Evolutionary conservation across 2,113 vertebrate genomes (phyloP), one percentile per base, ranked within the genome.

Genomic region (Chauna torquata): DNA sequence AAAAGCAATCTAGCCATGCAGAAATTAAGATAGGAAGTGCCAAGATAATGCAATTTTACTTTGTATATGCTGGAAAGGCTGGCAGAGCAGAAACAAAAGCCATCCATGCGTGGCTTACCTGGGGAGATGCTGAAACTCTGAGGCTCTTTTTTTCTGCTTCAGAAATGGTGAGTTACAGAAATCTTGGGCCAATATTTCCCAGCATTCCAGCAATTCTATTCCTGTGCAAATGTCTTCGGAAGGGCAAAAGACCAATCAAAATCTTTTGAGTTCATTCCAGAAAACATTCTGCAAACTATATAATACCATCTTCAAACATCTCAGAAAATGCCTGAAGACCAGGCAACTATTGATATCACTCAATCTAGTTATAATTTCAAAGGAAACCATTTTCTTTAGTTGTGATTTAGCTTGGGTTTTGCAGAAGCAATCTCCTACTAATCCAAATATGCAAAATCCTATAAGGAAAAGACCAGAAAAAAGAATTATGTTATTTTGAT

Each of bases 31-130:
- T 47, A 72, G 28, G 49, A 90, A 94, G 79, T 92, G 93, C 81
- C 91, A 97, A 91, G 94, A 86, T 79, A 94, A 96, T 94, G 88
- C 72, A 90, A 2, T 82, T 94, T 92, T 96, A 77, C 89, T 95
- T 62, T 52, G 49, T 93, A 50, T 88, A 15, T 52, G 47, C 79
- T 68, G 61, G 71, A 81, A 97, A 94, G 68, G 40, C 94, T 92
- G 94, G 50, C 50, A 89, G 86, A 96, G 93, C 90, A 92, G 94
- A 97, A 97, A 94, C 47, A 83, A 76, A 83, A 88, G 44, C 71
- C 40, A 92, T 78, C 84, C 96, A 70, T 64, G 93, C 62, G 2
- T 96, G 68, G 36, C 1, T 10, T 55, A 94, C 90, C 89, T 92
- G 82, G 85, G 94, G 91, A 96, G 77, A 80, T 32, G 40, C 59